Base-by-base conservation (phyloP, 2,113 vertebrate species). In the Galeopterus variegatus region DNA sequence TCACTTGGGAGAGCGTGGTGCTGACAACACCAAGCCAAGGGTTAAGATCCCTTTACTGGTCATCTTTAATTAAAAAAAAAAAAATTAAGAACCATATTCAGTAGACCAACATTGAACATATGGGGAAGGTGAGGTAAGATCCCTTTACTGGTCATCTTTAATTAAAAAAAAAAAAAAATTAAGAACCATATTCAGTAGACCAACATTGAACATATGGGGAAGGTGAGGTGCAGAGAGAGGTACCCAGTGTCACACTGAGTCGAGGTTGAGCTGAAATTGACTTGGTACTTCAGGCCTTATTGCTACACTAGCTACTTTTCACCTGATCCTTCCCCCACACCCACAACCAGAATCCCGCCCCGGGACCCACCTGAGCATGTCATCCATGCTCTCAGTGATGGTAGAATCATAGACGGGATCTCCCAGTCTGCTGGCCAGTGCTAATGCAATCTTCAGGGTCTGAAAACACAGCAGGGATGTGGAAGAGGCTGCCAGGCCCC, bases 401-500 rank as follows among this genome's bases (percentile, higher is more conserved):
- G 99, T 99, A 33, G 98, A 15, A n/a, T 99, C 99, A 82, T 98
- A 99, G 96, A 98, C 96, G 5, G 99, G 99, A 98, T 99, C 99
- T 96, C 99, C 99, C 70, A 99, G 98, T 95, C 97, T 99, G 98
- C 99, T 99, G 3, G 99, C 99, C 84, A 99, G 97, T 60, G 98
- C 99, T 98, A 99, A 97, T 31, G 99, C 99, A 62, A 99, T 99
- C 98, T 99, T 99, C 97, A 99, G 96, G 65, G 99, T 99, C 99
- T 99, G 95, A 73, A 97, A 97, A 96, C 72, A 97, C 23, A 97
- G n/a, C 45, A 93, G 64, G 77, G 69, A 33, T 84, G 26, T 86
- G 73, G 50, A 56, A 93, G 85, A 97, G 95, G 62, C 60, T 88
- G n/a, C 88, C 76, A 88, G 56, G 62, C 19, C n/a, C 77, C 69